Percentiles rank a stretch among this genome's conserved stretches.
These are phyloP conservation scores for Clitarchus hookeri DNA, from an alignment of 2,888 invertebrate genomes.

Conservation along the genomic window DNA sequence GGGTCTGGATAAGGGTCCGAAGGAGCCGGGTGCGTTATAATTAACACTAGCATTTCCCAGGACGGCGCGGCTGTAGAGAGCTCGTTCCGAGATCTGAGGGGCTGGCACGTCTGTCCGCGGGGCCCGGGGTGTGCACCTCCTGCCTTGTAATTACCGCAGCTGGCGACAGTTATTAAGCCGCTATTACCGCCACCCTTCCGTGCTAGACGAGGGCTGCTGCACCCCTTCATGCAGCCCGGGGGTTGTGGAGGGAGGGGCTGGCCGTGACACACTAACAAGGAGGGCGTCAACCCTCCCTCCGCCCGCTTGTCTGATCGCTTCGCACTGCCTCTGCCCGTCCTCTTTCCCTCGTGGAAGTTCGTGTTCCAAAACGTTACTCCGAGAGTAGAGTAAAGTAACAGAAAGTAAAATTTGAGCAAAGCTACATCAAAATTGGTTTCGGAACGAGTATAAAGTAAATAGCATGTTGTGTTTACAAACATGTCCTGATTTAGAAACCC, in stretches of 20 bases:
- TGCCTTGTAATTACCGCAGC: background rate
- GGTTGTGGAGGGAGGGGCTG: too few relatives aligned
- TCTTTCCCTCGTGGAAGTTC: background rate
- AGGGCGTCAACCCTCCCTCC: background rate
- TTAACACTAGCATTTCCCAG: background rate
- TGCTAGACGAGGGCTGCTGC: too few relatives aligned
- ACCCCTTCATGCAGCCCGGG: too few relatives aligned
- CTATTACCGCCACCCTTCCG: background rate
- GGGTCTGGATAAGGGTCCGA: background rate
- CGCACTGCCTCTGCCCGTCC: background rate
- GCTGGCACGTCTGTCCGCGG: too few relatives aligned
- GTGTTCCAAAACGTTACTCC: too few relatives aligned
- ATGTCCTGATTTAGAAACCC: too few relatives aligned
- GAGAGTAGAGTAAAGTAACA: too few relatives aligned
- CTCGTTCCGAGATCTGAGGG: background rate
- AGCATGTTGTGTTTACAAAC: too few relatives aligned
- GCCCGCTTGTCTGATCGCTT: background rate
- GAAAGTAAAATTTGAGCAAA: too few relatives aligned
- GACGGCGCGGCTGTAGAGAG: background rate
- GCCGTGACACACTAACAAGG: background rate
- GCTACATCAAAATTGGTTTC: too few relatives aligned
- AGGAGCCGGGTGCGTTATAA: background rate
- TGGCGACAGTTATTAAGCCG: background rate
- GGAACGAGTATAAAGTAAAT: too few relatives aligned
- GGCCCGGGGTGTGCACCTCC: too few relatives aligned